Conservation (phyloP, 2,888 invertebrate genomes). For the Eugnorisma glareosa region DNA sequence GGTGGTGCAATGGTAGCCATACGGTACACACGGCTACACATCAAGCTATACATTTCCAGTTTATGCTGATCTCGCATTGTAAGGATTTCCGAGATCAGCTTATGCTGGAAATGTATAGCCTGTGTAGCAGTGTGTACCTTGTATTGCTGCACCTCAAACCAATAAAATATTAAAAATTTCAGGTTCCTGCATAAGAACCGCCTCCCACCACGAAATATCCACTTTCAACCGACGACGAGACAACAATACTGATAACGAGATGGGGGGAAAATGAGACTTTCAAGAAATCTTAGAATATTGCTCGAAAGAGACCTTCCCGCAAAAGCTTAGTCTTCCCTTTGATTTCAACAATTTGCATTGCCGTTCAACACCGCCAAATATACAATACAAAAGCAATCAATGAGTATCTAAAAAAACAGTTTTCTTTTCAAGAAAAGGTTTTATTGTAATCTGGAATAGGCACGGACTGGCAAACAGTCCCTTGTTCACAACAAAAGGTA, state of each 20-base stretch:
- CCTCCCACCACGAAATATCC: neutral
- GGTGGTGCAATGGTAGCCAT: neutral
- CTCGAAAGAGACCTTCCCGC: neutral
- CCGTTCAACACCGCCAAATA: neutral
- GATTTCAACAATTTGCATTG: conserved; percentile 16
- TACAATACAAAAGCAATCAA: conserved; percentile 35
- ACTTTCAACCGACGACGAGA: neutral
- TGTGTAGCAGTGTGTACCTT: no score
- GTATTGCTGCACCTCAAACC: neutral
- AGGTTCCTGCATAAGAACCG: no score
- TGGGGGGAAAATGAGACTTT: neutral
- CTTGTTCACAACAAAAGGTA: conserved; percentile 46
- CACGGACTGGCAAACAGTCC: conserved; percentile 12
- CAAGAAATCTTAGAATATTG: conserved; percentile 1
- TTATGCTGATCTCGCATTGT: no score
- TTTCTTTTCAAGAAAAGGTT: conserved; percentile 44
- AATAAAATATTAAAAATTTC: neutral
- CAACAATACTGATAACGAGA: neutral
- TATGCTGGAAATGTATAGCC: no score
- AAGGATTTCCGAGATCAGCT: no score
- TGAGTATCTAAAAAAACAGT: conserved; percentile 20
- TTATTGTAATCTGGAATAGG: conserved; percentile 33
- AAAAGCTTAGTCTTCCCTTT: neutral
- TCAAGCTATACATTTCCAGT: no score
- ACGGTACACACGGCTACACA: no score